Evolutionary conservation across 2,113 vertebrate genomes (phyloP).

Genomic region (Sterrhoptilus dennistouni): DNA sequence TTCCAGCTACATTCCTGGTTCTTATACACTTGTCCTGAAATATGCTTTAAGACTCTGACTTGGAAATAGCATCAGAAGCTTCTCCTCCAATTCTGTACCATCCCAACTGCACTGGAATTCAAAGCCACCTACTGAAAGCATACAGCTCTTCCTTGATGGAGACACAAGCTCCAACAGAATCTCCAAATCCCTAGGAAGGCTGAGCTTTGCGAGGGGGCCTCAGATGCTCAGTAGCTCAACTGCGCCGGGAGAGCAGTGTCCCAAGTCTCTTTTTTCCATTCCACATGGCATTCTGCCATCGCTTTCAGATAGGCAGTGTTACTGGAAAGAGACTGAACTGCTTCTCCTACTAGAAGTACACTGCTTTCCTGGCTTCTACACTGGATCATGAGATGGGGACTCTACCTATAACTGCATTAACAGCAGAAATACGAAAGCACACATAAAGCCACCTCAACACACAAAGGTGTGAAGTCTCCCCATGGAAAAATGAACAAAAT

Average conservation of each 20-base stretch:
- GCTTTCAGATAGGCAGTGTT: background rate
- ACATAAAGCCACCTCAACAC: background rate
- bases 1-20: background rate
- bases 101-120: background rate
- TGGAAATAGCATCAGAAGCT: background rate
- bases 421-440: background rate
- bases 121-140: background rate
- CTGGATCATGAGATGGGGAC: background rate
- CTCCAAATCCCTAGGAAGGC: background rate
- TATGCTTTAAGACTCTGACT: background rate
- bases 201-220: background rate
- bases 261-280: background rate
- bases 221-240: background rate
- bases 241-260: background rate
- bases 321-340: background rate
- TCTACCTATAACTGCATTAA: background rate
- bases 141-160: fast-evolving
- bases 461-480: background rate
- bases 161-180: background rate
- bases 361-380: fast-evolving
- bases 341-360: background rate
- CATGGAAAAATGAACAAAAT: background rate
- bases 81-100: background rate
- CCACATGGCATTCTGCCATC: background rate
- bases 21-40: background rate